These are phyloP conservation scores for Podabrus alpinus DNA, from an alignment of 2,888 invertebrate genomes.

Conservation along the genomic window DNA sequence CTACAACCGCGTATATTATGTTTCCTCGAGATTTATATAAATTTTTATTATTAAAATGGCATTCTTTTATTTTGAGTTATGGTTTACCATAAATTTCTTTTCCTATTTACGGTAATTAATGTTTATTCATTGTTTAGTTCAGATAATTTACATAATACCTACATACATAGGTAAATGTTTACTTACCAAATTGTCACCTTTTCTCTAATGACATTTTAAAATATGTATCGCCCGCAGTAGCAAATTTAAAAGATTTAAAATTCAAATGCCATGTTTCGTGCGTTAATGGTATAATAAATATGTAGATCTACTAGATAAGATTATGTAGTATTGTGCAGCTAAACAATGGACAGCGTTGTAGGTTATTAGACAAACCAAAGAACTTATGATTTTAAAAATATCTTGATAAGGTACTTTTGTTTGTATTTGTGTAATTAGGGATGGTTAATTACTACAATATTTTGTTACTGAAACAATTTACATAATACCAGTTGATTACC, in stretches of 20 bases:
- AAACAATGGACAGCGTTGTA: conserved; percentile 42
- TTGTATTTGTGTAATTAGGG: background rate
- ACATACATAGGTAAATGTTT: background rate
- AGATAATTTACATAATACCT: background rate
- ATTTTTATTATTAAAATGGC: background rate
- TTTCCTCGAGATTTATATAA: background rate
- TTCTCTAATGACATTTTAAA: conserved; percentile 41
- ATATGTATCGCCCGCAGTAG: conserved; percentile 44
- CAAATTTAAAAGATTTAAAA: conserved; percentile 54
- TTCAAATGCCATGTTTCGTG: conserved; percentile 52
- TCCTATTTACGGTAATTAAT: background rate
- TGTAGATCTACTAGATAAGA: conserved; percentile 52
- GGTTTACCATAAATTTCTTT: no score
- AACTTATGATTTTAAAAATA: conserved; percentile 31
- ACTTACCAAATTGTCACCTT: conserved; percentile 14
- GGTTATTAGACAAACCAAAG: conserved; percentile 29
- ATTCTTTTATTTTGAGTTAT: no score
- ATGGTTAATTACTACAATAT: background rate
- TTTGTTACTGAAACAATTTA: background rate
- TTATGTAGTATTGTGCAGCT: conserved; percentile 46
- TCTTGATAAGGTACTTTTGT: background rate
- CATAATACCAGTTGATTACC: background rate
- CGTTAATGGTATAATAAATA: conserved; percentile 54
- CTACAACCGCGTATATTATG: background rate
- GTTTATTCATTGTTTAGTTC: background rate